Evolutionary conservation across 2,797 vertebrate species (phyloP), one percentile per base, ranked within the genome.

Genomic region (Danio choprae): DNA sequence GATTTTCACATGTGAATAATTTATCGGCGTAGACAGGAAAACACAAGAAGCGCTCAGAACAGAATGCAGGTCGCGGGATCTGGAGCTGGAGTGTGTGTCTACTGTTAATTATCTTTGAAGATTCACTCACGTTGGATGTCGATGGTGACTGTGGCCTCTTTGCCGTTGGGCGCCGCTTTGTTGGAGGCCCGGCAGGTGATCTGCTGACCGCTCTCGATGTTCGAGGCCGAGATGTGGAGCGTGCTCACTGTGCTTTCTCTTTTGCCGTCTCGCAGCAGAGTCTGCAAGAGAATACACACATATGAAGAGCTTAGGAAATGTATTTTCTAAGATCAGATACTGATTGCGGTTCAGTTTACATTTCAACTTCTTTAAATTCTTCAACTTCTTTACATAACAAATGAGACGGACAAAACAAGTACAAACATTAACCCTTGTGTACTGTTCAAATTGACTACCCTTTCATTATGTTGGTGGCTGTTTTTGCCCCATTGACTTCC

Each of bases 91-190:
- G 58, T 43, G 41, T 3, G 7, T 18, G 51, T 68, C 65, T 77
- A 16, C 41, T 1, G 8, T 53, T 77, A 50, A 77, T 58, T 50
- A 18, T 69, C 64, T 70, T 62, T 71, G 29, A 63, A 51, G 36
- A 40, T 38, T 50, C 29, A 94, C 96, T 97, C 90, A 97, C 96
- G 96, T 77, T 97, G 96, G 84, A 97, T 96, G 84, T 97, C 95
- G 0, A 97, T 95, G 82, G 95, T 97, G 89, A 96, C 95, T 0
- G 93, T 94, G 0, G 95, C 93, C 87, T 97, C 96, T 83, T 97
- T 97, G 40, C 96, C 96, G 0, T 91, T 89, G 0, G 96, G 96
- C 22, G 94, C 90, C 6, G 96, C 96, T 87, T 96, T 96, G 92
- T 97, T 97, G 72, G 95, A 95, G 43, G 96, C 96, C 0, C 95